These are phyloP conservation scores for Stomatorhinus walkeri DNA, from an alignment of 2,797 vertebrate genomes.

Conservation along the genomic window DNA sequence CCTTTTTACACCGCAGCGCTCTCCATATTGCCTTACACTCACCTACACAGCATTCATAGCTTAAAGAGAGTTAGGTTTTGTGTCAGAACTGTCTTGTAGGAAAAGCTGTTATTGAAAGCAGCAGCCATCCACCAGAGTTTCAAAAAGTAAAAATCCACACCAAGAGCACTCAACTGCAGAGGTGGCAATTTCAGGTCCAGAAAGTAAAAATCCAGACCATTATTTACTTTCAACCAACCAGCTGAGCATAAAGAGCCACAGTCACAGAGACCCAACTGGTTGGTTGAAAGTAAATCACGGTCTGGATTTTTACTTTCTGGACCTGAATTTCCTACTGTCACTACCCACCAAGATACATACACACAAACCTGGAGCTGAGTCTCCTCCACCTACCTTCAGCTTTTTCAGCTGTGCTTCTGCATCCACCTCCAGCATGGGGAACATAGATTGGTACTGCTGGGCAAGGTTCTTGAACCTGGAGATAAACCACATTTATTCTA, in stretches of 20 bases:
- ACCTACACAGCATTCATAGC: not conserved
- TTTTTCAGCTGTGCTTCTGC: slow-evolving; percentile 81
- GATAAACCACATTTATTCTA: slow-evolving; percentile 18
- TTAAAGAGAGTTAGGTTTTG: not conserved
- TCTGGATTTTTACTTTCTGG: not conserved
- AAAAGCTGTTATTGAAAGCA: not conserved
- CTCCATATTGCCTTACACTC: not conserved
- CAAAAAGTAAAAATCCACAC: not conserved
- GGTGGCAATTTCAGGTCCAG: too few relatives aligned
- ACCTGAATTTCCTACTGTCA: not conserved
- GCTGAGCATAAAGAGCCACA: too few relatives aligned
- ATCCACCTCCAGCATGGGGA: slow-evolving; percentile 79
- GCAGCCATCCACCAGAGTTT: not conserved
- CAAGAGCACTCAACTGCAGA: not conserved
- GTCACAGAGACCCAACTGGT: not conserved
- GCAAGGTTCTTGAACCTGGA: slow-evolving; percentile 89
- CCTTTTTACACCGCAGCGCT: not conserved
- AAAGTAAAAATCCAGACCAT: too few relatives aligned
- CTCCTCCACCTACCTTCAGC: slow-evolving; percentile 69
- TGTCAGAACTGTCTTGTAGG: not conserved
- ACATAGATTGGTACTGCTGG: slow-evolving; percentile 91
- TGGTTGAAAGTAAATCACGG: not conserved
- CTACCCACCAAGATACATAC: not conserved
- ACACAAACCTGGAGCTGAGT: not conserved
- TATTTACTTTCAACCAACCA: too few relatives aligned